phyloP scores from a whole-genome alignment of 2,113 vertebrate species.

The Halichoerus grypus region DNA sequence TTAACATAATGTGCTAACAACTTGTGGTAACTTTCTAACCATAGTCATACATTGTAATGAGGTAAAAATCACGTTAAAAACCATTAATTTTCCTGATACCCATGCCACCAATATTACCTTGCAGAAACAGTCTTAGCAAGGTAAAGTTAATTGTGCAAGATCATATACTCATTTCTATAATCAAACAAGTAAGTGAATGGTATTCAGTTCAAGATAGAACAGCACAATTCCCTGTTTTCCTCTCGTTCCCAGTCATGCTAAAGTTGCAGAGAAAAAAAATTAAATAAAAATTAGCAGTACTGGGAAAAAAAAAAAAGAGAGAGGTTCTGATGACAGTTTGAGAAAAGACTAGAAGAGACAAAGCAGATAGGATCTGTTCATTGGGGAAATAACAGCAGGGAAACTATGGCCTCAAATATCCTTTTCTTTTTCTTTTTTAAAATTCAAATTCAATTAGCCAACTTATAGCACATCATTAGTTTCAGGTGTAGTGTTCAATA shows the following conservation, averaged over 20 bases:
- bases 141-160: background rate
- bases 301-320: background rate
- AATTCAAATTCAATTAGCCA: too few relatives aligned
- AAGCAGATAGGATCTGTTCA: background rate
- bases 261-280: background rate
- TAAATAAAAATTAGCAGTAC: background rate
- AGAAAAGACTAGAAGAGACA: conserved; percentile 32
- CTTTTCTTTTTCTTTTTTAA: background rate
- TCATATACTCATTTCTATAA: background rate
- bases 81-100: background rate
- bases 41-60: background rate
- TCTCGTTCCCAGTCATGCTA: background rate
- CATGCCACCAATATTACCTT: background rate
- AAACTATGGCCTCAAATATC: background rate
- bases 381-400: background rate
- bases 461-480: too few relatives aligned
- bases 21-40: conserved; percentile 12
- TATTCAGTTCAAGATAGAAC: background rate
- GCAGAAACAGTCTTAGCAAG: background rate
- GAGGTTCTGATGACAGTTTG: background rate
- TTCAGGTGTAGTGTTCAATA: too few relatives aligned
- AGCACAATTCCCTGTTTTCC: background rate
- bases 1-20: background rate
- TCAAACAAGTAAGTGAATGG: background rate
- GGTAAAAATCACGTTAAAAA: conserved; percentile 33